These are phyloP conservation scores for Epinephelus moara DNA, from an alignment of 2,113 vertebrate genomes.

Conservation along the genomic window DNA sequence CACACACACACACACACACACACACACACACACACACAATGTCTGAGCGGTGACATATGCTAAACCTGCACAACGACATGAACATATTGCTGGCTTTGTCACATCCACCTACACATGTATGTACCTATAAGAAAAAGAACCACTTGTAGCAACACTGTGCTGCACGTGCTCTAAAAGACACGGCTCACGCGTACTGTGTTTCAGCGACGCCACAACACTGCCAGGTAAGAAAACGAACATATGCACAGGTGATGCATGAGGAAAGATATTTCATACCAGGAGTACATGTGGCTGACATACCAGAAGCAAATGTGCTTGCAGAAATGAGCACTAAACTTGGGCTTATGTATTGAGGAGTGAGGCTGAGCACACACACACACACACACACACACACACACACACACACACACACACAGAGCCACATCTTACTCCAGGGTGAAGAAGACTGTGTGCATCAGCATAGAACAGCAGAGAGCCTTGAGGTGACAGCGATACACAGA, in stretches of 20 bases:
- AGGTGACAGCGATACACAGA: slow-evolving; percentile 67
- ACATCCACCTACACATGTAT: slow-evolving; percentile 62
- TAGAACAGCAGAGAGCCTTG: slow-evolving; percentile 50
- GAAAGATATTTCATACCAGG: not conserved
- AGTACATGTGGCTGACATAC: slow-evolving; percentile 5
- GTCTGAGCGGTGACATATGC: slow-evolving; percentile 35
- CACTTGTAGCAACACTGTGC: slow-evolving; percentile 18
- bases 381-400: not conserved
- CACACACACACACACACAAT: slow-evolving; percentile 23
- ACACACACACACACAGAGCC: slow-evolving; percentile 7
- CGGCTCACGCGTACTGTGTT: not conserved
- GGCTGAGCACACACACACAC: not conserved
- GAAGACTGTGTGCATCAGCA: slow-evolving; percentile 59
- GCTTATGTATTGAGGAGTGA: slow-evolving; percentile 1
- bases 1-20: not conserved
- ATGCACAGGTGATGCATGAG: not conserved
- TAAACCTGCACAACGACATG: slow-evolving; percentile 29
- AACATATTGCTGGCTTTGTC: slow-evolving; percentile 67
- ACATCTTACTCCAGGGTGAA: slow-evolving; percentile 52
- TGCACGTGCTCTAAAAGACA: not conserved
- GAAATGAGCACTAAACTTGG: slow-evolving; percentile 3
- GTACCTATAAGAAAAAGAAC: slow-evolving; percentile 17
- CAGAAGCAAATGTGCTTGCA: not conserved
- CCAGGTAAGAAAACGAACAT: not conserved
- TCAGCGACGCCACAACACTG: not conserved